phyloP scores from a whole-genome alignment of 1,140 invertebrate genomes.

The Papilio xuthus region DNA sequence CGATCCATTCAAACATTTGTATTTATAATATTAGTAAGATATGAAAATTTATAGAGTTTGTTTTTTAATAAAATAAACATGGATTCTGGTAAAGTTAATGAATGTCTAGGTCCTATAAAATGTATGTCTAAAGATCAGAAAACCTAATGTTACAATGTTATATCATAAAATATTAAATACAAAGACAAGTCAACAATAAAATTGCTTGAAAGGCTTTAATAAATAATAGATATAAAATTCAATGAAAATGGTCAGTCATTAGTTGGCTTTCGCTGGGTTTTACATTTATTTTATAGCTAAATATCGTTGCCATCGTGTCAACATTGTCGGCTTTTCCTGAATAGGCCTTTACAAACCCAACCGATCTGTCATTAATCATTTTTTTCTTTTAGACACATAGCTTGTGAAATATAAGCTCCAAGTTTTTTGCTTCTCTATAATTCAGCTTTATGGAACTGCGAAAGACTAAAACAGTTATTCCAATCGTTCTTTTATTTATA shows the following conservation, averaged over 20 bases:
- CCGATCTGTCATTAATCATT: conserved; percentile 6
- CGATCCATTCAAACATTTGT: too few species aligned
- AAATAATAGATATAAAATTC: conserved; percentile 9
- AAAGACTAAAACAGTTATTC: not conserved
- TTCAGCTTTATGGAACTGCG: not conserved
- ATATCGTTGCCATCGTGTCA: conserved; percentile 11
- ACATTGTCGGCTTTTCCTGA: not conserved
- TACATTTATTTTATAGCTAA: conserved; percentile 15
- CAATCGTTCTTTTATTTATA: too few species aligned
- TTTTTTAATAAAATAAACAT: too few species aligned
- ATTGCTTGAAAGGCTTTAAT: conserved; percentile 1
- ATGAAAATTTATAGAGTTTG: too few species aligned
- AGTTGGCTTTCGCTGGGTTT: not conserved
- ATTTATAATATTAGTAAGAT: too few species aligned
- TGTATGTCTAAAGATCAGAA: too few species aligned
- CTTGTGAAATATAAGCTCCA: conserved; percentile 4
- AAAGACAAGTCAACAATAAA: not conserved
- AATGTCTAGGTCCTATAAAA: too few species aligned
- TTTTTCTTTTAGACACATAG: conserved; percentile 3
- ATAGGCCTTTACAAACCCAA: not conserved
- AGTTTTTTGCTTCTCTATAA: not conserved
- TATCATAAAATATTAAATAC: not conserved
- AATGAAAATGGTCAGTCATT: conserved; percentile 22
- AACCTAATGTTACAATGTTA: too few species aligned
- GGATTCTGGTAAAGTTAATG: too few species aligned